Conservation (phyloP, 2,797 vertebrate genomes). For the Monodelphis domestica region DNA sequence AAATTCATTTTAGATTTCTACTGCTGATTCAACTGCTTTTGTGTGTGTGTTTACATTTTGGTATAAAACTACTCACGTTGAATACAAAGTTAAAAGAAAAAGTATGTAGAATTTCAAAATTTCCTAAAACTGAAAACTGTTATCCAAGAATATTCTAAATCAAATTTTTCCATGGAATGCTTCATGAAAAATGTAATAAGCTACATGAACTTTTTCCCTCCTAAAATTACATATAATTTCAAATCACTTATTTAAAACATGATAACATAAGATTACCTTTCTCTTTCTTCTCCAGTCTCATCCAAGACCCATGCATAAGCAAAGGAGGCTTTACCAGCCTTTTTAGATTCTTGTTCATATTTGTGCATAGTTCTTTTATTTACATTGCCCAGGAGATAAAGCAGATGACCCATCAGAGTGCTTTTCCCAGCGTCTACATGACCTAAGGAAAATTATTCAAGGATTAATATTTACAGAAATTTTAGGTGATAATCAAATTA, state of each 20-base stretch:
- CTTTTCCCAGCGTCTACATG: constrained; percentile 99
- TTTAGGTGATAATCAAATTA: constrained; percentile 41
- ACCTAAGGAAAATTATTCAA: constrained; percentile 85
- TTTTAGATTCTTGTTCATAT: constrained; percentile 98
- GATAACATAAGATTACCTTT: constrained; percentile 88
- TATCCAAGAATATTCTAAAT: constrained; percentile 35
- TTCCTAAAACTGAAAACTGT: constrained; percentile 25
- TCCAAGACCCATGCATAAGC: constrained; percentile 99
- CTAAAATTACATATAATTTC: constrained; percentile 55
- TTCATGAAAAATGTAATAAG: constrained; percentile 46
- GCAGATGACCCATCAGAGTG: constrained; percentile 98
- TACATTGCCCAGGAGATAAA: constrained; percentile 96
- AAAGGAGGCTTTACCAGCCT: constrained; percentile 98
- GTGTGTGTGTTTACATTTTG: not conserved
- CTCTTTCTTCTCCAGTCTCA: constrained; percentile 98
- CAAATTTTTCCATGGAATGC: constrained; percentile 37
- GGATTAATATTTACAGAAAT: constrained; percentile 60
- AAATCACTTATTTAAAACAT: constrained; percentile 65
- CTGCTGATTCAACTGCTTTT: not conserved
- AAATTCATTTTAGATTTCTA: constrained; percentile 42
- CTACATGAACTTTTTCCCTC: constrained; percentile 28
- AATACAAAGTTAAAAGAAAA: constrained; percentile 35
- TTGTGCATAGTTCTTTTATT: constrained; percentile 99
- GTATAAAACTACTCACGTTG: constrained; percentile 40
- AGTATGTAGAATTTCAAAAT: constrained; percentile 18